Evolutionary conservation across 2,113 vertebrate species (phyloP), one percentile per base, ranked within the genome.

Genomic region (Nansenia antarctica): DNA sequence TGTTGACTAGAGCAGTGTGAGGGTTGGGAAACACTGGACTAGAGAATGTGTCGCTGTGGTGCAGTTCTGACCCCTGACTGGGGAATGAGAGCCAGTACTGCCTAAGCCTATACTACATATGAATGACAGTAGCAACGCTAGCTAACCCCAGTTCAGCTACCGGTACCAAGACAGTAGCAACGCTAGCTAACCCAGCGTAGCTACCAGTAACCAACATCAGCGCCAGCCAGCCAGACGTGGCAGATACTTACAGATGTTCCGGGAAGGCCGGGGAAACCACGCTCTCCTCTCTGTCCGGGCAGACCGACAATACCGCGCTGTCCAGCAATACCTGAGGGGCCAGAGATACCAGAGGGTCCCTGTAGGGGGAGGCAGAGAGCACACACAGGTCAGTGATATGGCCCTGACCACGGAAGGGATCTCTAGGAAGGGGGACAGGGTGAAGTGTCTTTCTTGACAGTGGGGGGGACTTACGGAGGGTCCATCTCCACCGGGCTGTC

Each of bases 231-330:
- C n/a, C 37, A 39, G 37, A 39, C 1, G 37, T 1, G 42, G n/a
- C 15, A 9, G 9, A 22, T 42, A 95, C 96, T 95, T 79, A 98
- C 97, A 74, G 90, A 57, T 70, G 93, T 92, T 73, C 97, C 97
- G 0, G 93, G 88, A 73, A 95, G 89, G 24, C 97, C 97, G 0
- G 95, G 92, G 94, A 96, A 96, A 60, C 97, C 97, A 91, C 96
- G 93, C 86, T 98, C 96, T 84, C 97, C 97, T 94, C 94, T 94
- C 78, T 94, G 93, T 84, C 97, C 97, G 0, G 94, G 95, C 45
- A 98, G 94, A 82, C 97, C 97, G 0, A 98, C 95, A 4, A 97
- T 94, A 91, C 97, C 97, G 70, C 97, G 97, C 45, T 89, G 82
- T 85, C 97, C 97, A 59, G 90, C 82, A 64, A 99, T 92, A 92